These are phyloP conservation scores for Dicranocentrus wangi DNA, from an alignment of 2,888 invertebrate genomes.

Conservation along the genomic window DNA sequence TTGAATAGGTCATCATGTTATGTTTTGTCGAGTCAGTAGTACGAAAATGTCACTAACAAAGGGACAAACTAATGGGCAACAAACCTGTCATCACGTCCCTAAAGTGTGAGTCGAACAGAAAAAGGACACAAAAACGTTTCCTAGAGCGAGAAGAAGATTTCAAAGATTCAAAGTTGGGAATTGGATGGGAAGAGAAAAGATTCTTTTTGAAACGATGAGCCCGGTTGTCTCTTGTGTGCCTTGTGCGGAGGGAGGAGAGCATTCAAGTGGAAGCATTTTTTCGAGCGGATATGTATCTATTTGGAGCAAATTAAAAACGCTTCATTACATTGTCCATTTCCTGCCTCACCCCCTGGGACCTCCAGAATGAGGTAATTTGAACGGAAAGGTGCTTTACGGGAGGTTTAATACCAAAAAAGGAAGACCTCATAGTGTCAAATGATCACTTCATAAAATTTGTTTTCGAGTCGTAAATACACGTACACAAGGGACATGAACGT, in stretches of 20 bases:
- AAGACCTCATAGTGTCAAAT: no score
- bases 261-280: no score
- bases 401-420: no score
- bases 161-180: no score
- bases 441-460: no score
- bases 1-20: neutral
- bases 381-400: neutral
- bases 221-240: no score
- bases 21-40: neutral
- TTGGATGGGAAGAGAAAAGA: neutral
- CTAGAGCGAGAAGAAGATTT: no score
- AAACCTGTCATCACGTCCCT: constrained; percentile 37
- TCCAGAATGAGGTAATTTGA: constrained; percentile 16
- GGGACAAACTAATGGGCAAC: constrained; percentile 18
- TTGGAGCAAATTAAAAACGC: constrained; percentile 27
- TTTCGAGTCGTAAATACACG: no score
- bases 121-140: neutral
- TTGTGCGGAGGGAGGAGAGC: no score
- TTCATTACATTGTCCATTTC: constrained; percentile 27
- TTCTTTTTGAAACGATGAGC: neutral
- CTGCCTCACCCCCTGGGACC: neutral
- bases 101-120: neutral
- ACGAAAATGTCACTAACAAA: neutral
- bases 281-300: no score
- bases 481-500: no score